Base-by-base conservation (phyloP, 2,113 vertebrate species). In the Physeter macrocephalus region DNA sequence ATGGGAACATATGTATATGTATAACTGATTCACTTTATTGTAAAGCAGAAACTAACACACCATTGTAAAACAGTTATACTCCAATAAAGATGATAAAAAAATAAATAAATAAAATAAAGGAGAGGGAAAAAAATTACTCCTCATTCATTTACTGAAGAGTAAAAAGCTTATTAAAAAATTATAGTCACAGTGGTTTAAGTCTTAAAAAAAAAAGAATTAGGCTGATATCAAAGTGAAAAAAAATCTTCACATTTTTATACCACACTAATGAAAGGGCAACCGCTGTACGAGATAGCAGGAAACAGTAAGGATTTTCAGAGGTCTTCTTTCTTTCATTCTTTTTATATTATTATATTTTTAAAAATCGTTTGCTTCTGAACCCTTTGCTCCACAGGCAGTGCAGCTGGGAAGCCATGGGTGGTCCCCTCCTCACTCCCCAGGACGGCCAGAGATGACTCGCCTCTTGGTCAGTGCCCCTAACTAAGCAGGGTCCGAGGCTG, bases 221-320 rank as follows among this genome's bases (percentile, higher is more conserved):
- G 62, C 54, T 87, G 69, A 57, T 93, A 96, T 66, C 72, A 95
- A 97, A 91, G 85, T 12, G 31, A 18, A 20, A 46, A 29, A 54
- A 96, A 82, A 59, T 69, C 80, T 97, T 36, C 49, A 87, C 86
- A 84, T 54, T 95, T 74, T 95, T 94, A 54, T 59, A 69, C 39
- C 71, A 83, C 78, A 78, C 49, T 95, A 89, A 94, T 41, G 78
- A 94, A 95, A 93, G 39, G 72, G 41, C 57, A 96, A 74, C 93
- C n/a, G 5, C 92, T 88, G 11, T 64, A 85, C 92, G 96, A 95
- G 62, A 95, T 3, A 91, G 82, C 69, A 69, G 74, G 86, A 77
- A 93, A 90, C 3, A 74, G 57, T 85, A 87, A 61, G 54, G 27
- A 94, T 93, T 98, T 98, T 95, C 96, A 97, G 97, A 95, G 88